Evolutionary conservation across 1,140 invertebrate genomes (phyloP).

Genomic region (Steinernema feltiae): DNA sequence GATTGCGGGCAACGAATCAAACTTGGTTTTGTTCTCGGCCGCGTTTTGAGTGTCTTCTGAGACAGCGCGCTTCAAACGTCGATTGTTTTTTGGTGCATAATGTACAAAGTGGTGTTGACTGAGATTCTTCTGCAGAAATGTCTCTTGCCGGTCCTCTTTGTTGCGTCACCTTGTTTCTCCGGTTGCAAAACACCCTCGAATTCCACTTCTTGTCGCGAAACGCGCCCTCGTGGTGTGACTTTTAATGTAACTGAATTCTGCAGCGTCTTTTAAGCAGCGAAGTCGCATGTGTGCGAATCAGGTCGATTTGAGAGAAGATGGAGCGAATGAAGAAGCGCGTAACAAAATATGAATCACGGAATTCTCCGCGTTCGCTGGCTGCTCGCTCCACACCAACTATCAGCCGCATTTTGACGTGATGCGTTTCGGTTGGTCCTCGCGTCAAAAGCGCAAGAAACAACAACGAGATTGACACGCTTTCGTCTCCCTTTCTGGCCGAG

Average conservation of each 20-base stretch:
- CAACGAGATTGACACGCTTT: not conserved
- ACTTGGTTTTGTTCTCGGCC: too few species aligned
- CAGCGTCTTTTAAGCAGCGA: not conserved
- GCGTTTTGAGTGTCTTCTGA: too few species aligned
- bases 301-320: not conserved
- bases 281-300: not conserved
- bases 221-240: not conserved
- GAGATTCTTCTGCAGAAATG: too few species aligned
- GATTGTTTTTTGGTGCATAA: too few species aligned
- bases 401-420: not conserved
- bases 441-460: not conserved
- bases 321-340: not conserved
- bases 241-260: conserved; percentile 4
- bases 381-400: too few species aligned
- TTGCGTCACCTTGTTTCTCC: too few species aligned
- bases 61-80: too few species aligned
- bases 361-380: too few species aligned
- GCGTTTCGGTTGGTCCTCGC: not conserved
- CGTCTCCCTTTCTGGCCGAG: not conserved
- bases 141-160: too few species aligned
- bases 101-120: too few species aligned
- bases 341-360: not conserved
- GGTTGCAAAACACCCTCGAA: not conserved
- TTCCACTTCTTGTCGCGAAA: not conserved
- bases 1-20: too few species aligned